These are phyloP conservation scores for Gobiocypris rarus DNA, from an alignment of 2,113 vertebrate genomes.

Conservation along the genomic window DNA sequence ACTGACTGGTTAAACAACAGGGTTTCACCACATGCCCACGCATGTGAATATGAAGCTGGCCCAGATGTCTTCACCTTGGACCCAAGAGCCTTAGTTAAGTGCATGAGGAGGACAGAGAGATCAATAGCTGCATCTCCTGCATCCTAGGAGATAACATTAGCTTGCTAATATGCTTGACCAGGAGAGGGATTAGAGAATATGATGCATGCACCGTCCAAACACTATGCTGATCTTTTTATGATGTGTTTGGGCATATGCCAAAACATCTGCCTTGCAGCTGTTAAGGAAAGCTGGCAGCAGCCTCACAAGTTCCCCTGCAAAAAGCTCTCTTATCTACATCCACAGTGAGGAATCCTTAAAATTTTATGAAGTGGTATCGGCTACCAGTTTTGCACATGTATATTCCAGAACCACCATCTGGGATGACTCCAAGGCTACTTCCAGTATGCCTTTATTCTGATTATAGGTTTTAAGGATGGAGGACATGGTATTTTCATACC, in stretches of 20 bases:
- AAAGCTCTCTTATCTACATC: slow-evolving; percentile 19
- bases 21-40: slow-evolving; percentile 28
- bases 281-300: slow-evolving; percentile 40
- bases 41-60: slow-evolving; percentile 39
- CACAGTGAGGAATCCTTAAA: neutral
- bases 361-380: slow-evolving; percentile 23
- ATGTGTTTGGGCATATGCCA: slow-evolving; percentile 37
- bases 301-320: slow-evolving; percentile 13
- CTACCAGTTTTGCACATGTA: slow-evolving; percentile 10
- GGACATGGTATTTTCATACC: slow-evolving; percentile 26
- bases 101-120: slow-evolving; percentile 35
- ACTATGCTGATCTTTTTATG: slow-evolving; percentile 19
- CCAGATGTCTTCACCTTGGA: slow-evolving; percentile 25
- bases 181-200: neutral
- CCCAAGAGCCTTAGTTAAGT: slow-evolving; percentile 11
- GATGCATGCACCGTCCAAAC: neutral
- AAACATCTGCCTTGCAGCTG: slow-evolving; percentile 53
- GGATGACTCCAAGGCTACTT: slow-evolving; percentile 21
- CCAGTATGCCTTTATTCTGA: neutral
- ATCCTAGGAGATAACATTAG: slow-evolving; percentile 7
- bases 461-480: slow-evolving; percentile 1
- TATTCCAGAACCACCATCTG: slow-evolving; percentile 2
- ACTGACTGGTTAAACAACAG: slow-evolving; percentile 51
- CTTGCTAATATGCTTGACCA: slow-evolving; percentile 26
- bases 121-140: slow-evolving; percentile 46